A percentile compares a stretch with the other conserved stretches of the same genome.
Conservation (phyloP, 1,140 invertebrate species). For the Drosophila sucinea region DNA sequence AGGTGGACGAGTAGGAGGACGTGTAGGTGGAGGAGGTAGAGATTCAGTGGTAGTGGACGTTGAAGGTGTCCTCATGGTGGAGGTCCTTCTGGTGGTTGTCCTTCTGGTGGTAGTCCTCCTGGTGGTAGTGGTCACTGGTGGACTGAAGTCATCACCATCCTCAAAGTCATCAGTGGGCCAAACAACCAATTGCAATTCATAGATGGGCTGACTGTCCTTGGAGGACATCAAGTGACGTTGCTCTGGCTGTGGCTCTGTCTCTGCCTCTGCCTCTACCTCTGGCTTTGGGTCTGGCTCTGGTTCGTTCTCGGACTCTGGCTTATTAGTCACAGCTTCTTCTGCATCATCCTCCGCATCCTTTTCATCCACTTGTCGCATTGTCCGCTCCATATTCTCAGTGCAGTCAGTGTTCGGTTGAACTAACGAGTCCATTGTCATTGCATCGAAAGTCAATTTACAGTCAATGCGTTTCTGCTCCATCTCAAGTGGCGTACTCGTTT, state of each 20-base stretch:
- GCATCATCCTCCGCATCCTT: background rate
- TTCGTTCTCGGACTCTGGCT: constrained; percentile 31
- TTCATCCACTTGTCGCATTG: constrained; percentile 17
- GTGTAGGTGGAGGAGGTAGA: too few species aligned
- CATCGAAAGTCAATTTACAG: constrained; percentile 79
- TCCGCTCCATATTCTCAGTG: constrained; percentile 30
- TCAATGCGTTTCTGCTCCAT: constrained; percentile 50
- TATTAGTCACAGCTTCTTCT: constrained; percentile 40
- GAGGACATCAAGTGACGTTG: constrained; percentile 53
- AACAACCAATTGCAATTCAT: constrained; percentile 81
- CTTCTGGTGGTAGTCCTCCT: background rate
- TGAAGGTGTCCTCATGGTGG: constrained; percentile 33
- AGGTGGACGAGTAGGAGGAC: too few species aligned
- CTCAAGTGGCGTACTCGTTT: constrained; percentile 19
- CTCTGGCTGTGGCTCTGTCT: constrained; percentile 22
- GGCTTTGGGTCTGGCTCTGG: constrained; percentile 34
- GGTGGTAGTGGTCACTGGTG: constrained; percentile 9
- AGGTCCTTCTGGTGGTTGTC: constrained; percentile 15
- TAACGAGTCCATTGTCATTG: constrained; percentile 76
- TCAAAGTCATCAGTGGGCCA: constrained; percentile 73
- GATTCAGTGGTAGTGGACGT: constrained; percentile 15
- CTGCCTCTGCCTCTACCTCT: background rate
- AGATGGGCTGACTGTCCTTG: constrained; percentile 65
- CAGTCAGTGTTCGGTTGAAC: constrained; percentile 42
- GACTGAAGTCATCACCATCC: constrained; percentile 52